Conservation (phyloP, 92 coral and sea anemone genomes). For the Blastomussa wellsi region DNA sequence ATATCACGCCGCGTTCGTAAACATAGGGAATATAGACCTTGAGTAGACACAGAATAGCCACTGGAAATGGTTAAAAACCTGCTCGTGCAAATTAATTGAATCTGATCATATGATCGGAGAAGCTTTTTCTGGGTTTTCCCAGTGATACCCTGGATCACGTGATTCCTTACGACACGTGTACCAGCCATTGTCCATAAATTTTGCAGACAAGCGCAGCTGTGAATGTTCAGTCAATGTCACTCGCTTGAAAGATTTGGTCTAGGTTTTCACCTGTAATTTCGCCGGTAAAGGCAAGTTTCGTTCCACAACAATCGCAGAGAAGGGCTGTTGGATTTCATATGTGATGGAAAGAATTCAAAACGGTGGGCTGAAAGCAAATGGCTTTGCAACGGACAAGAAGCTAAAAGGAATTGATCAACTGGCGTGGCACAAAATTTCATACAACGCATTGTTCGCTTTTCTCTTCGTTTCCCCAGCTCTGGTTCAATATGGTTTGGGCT, state of each 20-base stretch:
- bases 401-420: constrained; percentile 75
- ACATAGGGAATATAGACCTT: neutral
- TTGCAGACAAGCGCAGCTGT: constrained; percentile 38
- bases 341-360: constrained; percentile 46
- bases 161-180: constrained; percentile 40
- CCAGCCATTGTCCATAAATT: constrained; percentile 9
- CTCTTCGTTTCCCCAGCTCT: constrained; percentile 79
- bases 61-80: neutral
- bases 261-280: neutral
- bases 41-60: neutral
- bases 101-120: neutral
- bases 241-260: neutral
- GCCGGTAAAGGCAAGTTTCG: constrained; percentile 1
- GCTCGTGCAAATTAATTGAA: neutral
- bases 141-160: constrained; percentile 23
- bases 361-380: constrained; percentile 63
- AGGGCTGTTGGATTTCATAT: neutral
- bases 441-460: constrained; percentile 68
- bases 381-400: constrained; percentile 53
- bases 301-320: neutral
- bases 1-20: neutral
- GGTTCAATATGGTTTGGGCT: constrained; percentile 69
- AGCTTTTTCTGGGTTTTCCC: constrained; percentile 35
- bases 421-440: constrained; percentile 92
- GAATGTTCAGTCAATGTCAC: constrained; percentile 38